A percentile compares a stretch with the other conserved stretches of the same genome.
These are phyloP conservation scores for Dasyornis broadbenti DNA, from an alignment of 2,113 vertebrate genomes.

Conservation along the genomic window DNA sequence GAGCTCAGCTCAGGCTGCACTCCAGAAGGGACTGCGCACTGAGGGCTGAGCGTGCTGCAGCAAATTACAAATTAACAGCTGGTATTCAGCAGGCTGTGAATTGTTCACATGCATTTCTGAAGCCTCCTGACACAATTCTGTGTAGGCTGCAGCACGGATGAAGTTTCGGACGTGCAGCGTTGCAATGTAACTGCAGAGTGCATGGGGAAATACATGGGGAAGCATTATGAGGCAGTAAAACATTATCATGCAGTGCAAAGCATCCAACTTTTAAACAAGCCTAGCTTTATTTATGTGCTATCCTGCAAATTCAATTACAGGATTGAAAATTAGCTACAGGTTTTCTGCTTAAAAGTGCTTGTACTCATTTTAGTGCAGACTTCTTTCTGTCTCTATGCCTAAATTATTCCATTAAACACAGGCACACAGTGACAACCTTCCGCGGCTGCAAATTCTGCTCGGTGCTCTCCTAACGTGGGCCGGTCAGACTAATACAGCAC, in stretches of 20 bases:
- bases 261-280: not conserved
- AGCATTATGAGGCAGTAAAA: not conserved
- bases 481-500: not conserved
- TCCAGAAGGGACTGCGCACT: not conserved
- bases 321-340: constrained; percentile 57
- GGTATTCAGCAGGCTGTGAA: not conserved
- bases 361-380: constrained; percentile 38
- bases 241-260: not conserved
- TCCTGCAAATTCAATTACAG: constrained; percentile 47
- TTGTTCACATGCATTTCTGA: not conserved
- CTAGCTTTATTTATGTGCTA: constrained; percentile 33
- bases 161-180: not conserved
- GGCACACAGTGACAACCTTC: not conserved
- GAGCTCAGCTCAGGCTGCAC: not conserved
- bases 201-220: not conserved
- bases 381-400: constrained; percentile 15
- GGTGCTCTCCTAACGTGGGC: not conserved
- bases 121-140: not conserved
- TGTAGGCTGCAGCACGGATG: not conserved
- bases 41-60: not conserved
- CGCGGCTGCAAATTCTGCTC: constrained; percentile 12
- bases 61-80: not conserved
- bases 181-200: not conserved
- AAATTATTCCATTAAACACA: constrained; percentile 50
- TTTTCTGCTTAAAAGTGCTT: constrained; percentile 47